Evolutionary conservation across 2,113 vertebrate species (phyloP).

Genomic region (Trinectes maculatus): DNA sequence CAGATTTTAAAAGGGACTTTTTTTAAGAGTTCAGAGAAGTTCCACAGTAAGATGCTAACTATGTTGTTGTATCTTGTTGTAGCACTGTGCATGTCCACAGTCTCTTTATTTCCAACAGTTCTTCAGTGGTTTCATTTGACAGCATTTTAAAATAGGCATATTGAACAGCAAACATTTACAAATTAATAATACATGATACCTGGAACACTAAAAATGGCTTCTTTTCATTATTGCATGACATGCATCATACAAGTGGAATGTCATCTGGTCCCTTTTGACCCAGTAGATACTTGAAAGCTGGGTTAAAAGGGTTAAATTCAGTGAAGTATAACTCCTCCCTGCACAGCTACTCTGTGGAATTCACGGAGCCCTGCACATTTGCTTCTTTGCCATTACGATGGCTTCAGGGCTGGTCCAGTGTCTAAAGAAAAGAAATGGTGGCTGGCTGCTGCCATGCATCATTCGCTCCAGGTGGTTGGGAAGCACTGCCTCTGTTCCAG

Average conservation of each 20-base stretch:
- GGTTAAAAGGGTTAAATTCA: conserved; percentile 58
- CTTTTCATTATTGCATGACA: neutral
- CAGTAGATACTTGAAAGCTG: neutral
- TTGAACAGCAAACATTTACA: too few relatives aligned
- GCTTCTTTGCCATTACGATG: conserved; percentile 46
- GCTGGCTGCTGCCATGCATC: conserved; percentile 7
- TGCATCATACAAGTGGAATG: neutral
- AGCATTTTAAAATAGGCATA: too few relatives aligned
- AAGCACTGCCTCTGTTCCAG: conserved; percentile 11
- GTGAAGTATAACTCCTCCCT: conserved; percentile 47
- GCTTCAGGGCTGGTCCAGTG: conserved; percentile 35
- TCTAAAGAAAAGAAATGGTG: neutral
- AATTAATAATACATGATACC: too few relatives aligned
- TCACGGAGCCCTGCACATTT: conserved; percentile 32
- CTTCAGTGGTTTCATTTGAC: too few relatives aligned
- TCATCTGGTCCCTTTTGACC: neutral
- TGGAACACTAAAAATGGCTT: neutral
- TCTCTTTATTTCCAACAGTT: too few relatives aligned
- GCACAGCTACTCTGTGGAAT: neutral
- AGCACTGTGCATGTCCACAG: too few relatives aligned
- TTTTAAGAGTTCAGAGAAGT: too few relatives aligned
- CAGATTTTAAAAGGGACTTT: too few relatives aligned
- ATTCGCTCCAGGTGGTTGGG: neutral
- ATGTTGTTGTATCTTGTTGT: too few relatives aligned
- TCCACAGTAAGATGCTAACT: too few relatives aligned